Conservation (phyloP, 2,888 invertebrate genomes). For the Hipparchia sbordonii region DNA sequence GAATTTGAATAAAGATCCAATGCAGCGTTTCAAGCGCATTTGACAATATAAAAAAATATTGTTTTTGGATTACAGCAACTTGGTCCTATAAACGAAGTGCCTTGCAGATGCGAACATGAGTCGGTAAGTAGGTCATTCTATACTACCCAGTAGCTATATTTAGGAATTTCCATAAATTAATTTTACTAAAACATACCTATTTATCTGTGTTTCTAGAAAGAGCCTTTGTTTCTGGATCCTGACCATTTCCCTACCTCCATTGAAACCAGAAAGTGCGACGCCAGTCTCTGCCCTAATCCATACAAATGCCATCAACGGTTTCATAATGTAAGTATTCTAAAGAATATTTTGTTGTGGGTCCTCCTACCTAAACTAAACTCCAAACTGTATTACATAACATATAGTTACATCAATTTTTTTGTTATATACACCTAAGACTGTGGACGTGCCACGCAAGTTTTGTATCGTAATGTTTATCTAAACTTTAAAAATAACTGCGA, state of each 20-base stretch:
- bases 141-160: too few relatives aligned
- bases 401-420: too few relatives aligned
- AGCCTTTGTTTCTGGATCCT: slow-evolving; percentile 50
- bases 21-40: too few relatives aligned
- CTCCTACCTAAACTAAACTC: too few relatives aligned
- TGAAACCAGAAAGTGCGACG: slow-evolving; percentile 57
- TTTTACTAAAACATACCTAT: neutral
- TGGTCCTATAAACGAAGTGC: slow-evolving; percentile 49
- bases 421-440: too few relatives aligned
- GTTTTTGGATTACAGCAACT: slow-evolving; percentile 54
- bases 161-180: too few relatives aligned
- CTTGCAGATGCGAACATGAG: slow-evolving; percentile 51
- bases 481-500: too few relatives aligned
- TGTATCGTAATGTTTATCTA: too few relatives aligned
- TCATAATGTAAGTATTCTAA: slow-evolving; percentile 57
- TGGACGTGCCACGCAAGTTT: too few relatives aligned
- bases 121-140: slow-evolving; percentile 38
- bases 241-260: slow-evolving; percentile 57
- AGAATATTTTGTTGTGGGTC: neutral
- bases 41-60: neutral
- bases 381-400: too few relatives aligned
- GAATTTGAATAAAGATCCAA: too few relatives aligned
- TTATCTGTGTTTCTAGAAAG: slow-evolving; percentile 50
- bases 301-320: slow-evolving; percentile 59
- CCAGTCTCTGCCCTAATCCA: slow-evolving; percentile 52